These are phyloP conservation scores for Cygnus olor DNA, from an alignment of 2,797 vertebrate genomes.

Conservation along the genomic window DNA sequence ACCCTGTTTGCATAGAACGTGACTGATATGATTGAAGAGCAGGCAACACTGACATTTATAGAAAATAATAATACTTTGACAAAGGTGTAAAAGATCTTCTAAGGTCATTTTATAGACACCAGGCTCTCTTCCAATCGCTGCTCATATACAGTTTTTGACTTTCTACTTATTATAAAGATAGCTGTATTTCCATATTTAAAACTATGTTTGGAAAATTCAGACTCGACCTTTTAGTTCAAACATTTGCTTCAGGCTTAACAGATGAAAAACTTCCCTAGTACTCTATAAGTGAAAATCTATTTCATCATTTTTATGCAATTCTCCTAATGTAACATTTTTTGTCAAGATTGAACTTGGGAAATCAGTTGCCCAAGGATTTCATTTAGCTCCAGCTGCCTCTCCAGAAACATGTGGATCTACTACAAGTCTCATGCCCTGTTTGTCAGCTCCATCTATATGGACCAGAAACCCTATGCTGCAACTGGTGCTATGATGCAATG, in stretches of 20 bases:
- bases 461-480: background rate
- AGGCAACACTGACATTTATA: background rate
- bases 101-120: background rate
- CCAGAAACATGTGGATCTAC: background rate
- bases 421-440: background rate
- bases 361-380: background rate
- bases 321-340: background rate
- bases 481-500: accelerated
- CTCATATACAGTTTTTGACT: background rate
- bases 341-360: background rate
- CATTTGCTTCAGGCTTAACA: slow-evolving; percentile 1
- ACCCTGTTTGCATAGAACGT: background rate
- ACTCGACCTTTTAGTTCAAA: background rate
- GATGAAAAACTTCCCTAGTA: background rate
- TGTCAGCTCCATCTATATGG: accelerated
- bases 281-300: background rate
- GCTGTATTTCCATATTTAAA: background rate
- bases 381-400: background rate
- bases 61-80: background rate
- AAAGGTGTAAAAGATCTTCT: background rate
- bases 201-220: background rate
- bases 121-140: background rate
- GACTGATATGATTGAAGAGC: background rate
- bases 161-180: background rate
- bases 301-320: background rate